phyloP scores from a whole-genome alignment of 1,140 invertebrate species.

The Chymomyza costata region DNA sequence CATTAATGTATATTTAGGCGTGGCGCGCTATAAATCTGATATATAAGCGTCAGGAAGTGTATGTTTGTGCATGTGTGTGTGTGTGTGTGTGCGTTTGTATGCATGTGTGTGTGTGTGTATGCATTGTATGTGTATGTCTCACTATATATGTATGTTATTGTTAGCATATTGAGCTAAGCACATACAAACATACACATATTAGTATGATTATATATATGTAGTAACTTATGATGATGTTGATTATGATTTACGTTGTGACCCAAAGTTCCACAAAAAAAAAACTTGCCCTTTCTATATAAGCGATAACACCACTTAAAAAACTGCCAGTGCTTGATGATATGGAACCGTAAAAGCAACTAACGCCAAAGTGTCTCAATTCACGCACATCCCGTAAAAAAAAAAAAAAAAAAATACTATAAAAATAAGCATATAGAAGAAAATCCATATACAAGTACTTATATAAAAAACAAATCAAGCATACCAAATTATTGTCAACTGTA shows the following conservation, averaged over 20 bases:
- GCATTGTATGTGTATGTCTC: too few species aligned
- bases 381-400: too few species aligned
- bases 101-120: not conserved
- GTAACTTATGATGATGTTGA: conserved; percentile 39
- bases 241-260: conserved; percentile 9
- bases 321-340: conserved; percentile 48
- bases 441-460: conserved; percentile 8
- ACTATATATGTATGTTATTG: too few species aligned
- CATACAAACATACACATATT: too few species aligned
- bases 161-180: too few species aligned
- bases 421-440: conserved; percentile 1
- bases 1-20: too few species aligned
- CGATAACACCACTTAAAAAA: conserved; percentile 45
- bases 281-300: too few species aligned
- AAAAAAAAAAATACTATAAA: conserved; percentile 13
- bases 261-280: too few species aligned
- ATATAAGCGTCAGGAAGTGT: too few species aligned
- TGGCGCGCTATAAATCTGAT: too few species aligned
- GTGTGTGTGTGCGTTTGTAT: not conserved
- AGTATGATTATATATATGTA: conserved; percentile 33
- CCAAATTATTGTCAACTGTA: conserved; percentile 31
- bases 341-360: conserved; percentile 7
- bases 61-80: not conserved
- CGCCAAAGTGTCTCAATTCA: too few species aligned
- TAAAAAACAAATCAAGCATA: conserved; percentile 5